Conservation (phyloP, 1,140 invertebrate genomes). For the Aphis gossypii region DNA sequence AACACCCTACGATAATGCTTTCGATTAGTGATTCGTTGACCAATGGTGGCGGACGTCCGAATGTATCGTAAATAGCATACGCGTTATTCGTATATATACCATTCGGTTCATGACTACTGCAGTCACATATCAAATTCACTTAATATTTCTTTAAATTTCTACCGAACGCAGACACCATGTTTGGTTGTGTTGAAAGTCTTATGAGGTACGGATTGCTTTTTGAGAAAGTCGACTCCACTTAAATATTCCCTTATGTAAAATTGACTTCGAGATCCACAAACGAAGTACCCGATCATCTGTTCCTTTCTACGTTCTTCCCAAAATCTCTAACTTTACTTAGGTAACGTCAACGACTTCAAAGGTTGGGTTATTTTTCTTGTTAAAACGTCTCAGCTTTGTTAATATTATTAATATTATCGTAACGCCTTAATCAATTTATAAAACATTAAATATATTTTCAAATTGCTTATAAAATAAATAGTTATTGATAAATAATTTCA, state of each 20-base stretch:
- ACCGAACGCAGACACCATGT: not conserved
- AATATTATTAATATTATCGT: no score
- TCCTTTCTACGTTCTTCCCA: no score
- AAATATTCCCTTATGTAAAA: not conserved
- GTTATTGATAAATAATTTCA: no score
- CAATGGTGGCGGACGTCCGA: constrained; percentile 1
- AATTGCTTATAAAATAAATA: no score
- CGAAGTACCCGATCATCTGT: no score
- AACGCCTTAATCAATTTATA: no score
- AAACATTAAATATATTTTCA: no score
- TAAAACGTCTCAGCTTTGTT: no score
- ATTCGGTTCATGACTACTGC: not conserved
- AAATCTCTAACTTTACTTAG: no score
- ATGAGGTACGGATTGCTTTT: not conserved
- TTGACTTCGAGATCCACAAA: not conserved
- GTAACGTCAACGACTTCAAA: no score
- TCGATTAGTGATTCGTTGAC: constrained; percentile 29
- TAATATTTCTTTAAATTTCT: not conserved
- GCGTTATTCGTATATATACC: not conserved
- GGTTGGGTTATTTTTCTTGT: no score
- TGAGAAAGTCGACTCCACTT: not conserved
- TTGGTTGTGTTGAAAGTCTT: not conserved
- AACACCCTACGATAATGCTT: constrained; percentile 23
- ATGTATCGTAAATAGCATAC: not conserved
- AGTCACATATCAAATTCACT: not conserved